phyloP scores from a whole-genome alignment of 2,797 vertebrate species.

The Aeoliscus strigatus region DNA sequence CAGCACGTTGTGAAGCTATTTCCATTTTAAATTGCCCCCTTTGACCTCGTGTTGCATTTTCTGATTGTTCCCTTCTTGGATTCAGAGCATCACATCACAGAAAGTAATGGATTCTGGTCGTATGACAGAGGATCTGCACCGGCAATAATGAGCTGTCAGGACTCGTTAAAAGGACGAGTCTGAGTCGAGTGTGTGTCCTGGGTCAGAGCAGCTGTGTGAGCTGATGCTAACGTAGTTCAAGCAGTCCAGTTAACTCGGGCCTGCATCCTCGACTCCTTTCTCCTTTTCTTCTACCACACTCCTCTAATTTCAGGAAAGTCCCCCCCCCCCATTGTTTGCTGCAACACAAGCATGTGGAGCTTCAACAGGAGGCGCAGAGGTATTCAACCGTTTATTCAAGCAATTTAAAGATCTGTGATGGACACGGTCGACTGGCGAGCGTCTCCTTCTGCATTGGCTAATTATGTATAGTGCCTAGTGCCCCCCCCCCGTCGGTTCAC shows the following conservation, averaged over 20 bases:
- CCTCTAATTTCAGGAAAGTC: slow-evolving; percentile 85
- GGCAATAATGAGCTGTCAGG: slow-evolving; percentile 21
- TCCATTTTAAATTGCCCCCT: slow-evolving; percentile 51
- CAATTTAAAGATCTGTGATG: slow-evolving; percentile 46
- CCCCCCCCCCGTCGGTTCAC: background rate
- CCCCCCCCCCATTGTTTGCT: slow-evolving; percentile 78
- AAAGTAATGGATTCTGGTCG: slow-evolving; percentile 17
- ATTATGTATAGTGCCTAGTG: slow-evolving; percentile 1
- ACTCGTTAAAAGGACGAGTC: slow-evolving; percentile 8
- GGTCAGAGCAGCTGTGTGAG: slow-evolving; percentile 4
- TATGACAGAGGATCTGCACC: slow-evolving; percentile 17
- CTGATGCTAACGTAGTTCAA: slow-evolving; percentile 68
- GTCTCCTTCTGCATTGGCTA: slow-evolving; percentile 20
- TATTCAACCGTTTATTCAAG: slow-evolving; percentile 51
- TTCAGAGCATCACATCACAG: slow-evolving; percentile 23
- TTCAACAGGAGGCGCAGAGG: slow-evolving; percentile 40
- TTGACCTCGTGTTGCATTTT: slow-evolving; percentile 41
- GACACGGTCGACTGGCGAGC: slow-evolving; percentile 15
- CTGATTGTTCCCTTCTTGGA: slow-evolving; percentile 26
- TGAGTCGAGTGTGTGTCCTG: slow-evolving; percentile 8
- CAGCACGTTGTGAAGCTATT: slow-evolving; percentile 55
- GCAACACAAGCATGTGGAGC: slow-evolving; percentile 76
- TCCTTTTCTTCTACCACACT: slow-evolving; percentile 74
- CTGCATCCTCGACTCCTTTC: slow-evolving; percentile 50
- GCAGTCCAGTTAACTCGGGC: no score